Percentiles rank a stretch among this genome's conserved stretches.
phyloP scores from a whole-genome alignment of 1,140 invertebrate genomes.

The Drosophila dunni region DNA sequence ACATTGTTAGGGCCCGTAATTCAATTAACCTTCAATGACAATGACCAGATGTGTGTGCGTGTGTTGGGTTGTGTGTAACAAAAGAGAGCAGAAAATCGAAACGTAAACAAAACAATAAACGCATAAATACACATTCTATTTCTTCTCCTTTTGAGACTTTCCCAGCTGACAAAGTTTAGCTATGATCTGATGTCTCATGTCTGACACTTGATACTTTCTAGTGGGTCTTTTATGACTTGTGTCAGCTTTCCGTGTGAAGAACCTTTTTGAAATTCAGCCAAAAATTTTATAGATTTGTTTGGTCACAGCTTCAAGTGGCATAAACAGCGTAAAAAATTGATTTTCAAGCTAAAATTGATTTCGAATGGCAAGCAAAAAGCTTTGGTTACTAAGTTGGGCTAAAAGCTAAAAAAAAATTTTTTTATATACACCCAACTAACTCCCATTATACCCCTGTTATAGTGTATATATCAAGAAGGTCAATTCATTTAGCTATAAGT shows the following conservation, averaged over 20 bases:
- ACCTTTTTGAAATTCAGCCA: slow-evolving; percentile 27
- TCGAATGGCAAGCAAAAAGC: no score
- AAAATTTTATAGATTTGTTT: slow-evolving; percentile 1
- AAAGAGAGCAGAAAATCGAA: slow-evolving; percentile 42
- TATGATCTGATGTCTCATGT: neutral
- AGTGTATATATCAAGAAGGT: no score
- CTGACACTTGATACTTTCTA: slow-evolving; percentile 3
- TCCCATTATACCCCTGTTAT: no score
- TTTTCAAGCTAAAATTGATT: no score
- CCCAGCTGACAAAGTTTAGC: neutral
- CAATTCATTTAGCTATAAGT: neutral
- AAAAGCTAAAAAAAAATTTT: no score
- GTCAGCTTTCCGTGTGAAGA: neutral
- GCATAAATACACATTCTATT: neutral
- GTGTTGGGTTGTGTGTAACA: slow-evolving; percentile 12
- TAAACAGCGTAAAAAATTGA: no score
- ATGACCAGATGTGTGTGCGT: slow-evolving; percentile 38
- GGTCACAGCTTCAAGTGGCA: neutral
- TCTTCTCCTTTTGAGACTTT: slow-evolving; percentile 8
- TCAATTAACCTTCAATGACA: slow-evolving; percentile 73
- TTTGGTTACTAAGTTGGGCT: no score
- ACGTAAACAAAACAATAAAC: slow-evolving; percentile 67
- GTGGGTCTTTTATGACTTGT: slow-evolving; percentile 4
- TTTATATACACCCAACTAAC: no score
- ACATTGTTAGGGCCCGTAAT: slow-evolving; percentile 56